Evolutionary conservation across 2,888 invertebrate genomes (phyloP).

Genomic region (Melieria crassipennis): DNA sequence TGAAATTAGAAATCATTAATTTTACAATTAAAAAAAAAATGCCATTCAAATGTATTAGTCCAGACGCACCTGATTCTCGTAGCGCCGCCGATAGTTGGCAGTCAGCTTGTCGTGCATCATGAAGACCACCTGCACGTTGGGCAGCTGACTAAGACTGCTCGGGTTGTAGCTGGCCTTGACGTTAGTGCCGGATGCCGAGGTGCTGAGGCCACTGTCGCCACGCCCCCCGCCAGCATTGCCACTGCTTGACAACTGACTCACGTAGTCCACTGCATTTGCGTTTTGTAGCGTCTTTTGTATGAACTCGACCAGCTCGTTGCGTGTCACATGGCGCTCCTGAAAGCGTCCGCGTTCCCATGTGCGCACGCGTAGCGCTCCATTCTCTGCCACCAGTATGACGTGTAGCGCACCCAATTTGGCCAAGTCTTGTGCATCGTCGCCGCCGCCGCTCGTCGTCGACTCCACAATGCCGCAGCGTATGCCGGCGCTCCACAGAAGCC

Average conservation of each 20-base stretch:
- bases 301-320: slow-evolving; percentile 75
- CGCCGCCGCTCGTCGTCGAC: slow-evolving; percentile 62
- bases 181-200: slow-evolving; percentile 50
- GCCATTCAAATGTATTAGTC: not conserved
- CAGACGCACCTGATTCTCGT: slow-evolving; percentile 75
- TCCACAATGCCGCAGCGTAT: slow-evolving; percentile 74
- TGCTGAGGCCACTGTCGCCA: slow-evolving; percentile 50
- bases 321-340: slow-evolving; percentile 72
- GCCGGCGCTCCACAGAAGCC: slow-evolving; percentile 78
- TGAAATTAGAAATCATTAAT: too few species aligned
- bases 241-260: slow-evolving; percentile 45
- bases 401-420: slow-evolving; percentile 72
- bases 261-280: slow-evolving; percentile 52
- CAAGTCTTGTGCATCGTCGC: slow-evolving; percentile 75
- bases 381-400: slow-evolving; percentile 69
- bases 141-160: slow-evolving; percentile 56
- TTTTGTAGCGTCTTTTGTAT: slow-evolving; percentile 69
- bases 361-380: slow-evolving; percentile 64
- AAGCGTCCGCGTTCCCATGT: slow-evolving; percentile 74
- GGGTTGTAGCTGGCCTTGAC: slow-evolving; percentile 56
- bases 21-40: not conserved
- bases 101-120: slow-evolving; percentile 75
- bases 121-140: slow-evolving; percentile 73
- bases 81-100: slow-evolving; percentile 72
- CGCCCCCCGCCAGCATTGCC: slow-evolving; percentile 41